These are phyloP conservation scores for Hylyphantes graminicola DNA, from an alignment of 1,140 invertebrate genomes.

Conservation along the genomic window DNA sequence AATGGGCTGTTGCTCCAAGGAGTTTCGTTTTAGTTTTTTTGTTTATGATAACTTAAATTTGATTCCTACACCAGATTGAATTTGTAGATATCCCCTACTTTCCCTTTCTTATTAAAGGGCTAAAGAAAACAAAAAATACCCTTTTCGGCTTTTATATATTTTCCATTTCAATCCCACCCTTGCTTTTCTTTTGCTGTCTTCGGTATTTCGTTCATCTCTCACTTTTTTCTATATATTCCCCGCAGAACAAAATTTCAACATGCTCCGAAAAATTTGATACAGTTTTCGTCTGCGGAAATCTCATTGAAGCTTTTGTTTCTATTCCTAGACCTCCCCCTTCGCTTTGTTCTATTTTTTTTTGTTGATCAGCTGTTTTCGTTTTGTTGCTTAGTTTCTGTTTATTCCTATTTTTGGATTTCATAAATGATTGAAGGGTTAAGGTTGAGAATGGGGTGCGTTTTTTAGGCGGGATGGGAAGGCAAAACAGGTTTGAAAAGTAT, in stretches of 20 bases:
- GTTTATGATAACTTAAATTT: background rate
- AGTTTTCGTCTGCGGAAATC: constrained; percentile 52
- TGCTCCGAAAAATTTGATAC: constrained; percentile 58
- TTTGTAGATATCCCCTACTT: constrained; percentile 36
- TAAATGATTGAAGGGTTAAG: constrained; percentile 44
- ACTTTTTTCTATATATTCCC: background rate
- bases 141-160: constrained; percentile 54
- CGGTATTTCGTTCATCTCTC: constrained; percentile 10
- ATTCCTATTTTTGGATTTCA: constrained; percentile 31
- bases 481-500: background rate
- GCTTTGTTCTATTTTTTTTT: constrained; percentile 5
- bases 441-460: background rate
- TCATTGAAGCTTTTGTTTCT: constrained; percentile 54
- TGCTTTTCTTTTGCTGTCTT: background rate
- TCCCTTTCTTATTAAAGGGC: constrained; percentile 31
- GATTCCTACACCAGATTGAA: background rate
- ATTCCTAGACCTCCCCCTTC: constrained; percentile 12
- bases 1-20: no score
- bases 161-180: constrained; percentile 34
- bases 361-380: constrained; percentile 23
- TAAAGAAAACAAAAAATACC: constrained; percentile 53
- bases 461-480: constrained; percentile 3
- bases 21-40: no score
- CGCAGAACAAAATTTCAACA: constrained; percentile 46
- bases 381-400: background rate